These are phyloP conservation scores for Eulemur rubriventer DNA, from an alignment of 2,797 vertebrate genomes.

Conservation along the genomic window DNA sequence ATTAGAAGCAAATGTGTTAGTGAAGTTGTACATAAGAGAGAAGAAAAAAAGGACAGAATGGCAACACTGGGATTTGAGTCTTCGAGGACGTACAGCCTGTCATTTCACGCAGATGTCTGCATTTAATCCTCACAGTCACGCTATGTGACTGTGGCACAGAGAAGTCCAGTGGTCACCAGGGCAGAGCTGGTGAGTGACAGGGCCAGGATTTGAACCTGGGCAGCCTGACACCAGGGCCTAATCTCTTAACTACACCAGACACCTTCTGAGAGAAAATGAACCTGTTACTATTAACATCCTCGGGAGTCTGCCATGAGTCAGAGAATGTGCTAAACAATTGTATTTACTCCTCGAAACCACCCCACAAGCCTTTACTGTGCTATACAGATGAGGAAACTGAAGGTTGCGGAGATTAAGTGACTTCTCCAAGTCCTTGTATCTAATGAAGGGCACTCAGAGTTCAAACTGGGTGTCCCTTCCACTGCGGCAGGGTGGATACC, in stretches of 20 bases:
- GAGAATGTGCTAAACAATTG: neutral
- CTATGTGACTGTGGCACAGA: neutral
- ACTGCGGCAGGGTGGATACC: neutral
- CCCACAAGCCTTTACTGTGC: neutral
- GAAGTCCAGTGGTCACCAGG: rapidly evolving
- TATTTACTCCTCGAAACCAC: neutral
- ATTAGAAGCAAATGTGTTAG: neutral
- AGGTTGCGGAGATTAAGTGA: neutral
- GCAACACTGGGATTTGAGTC: neutral
- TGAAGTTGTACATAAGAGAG: neutral
- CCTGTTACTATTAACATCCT: neutral
- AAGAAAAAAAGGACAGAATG: neutral
- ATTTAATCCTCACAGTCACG: neutral
- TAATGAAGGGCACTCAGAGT: neutral
- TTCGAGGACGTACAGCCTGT: rapidly evolving
- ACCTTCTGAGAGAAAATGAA: neutral
- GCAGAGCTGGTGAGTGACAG: neutral
- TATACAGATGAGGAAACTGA: neutral
- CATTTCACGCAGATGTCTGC: rapidly evolving
- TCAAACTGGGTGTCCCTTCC: neutral
- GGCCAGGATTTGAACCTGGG: neutral
- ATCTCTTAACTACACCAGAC: neutral
- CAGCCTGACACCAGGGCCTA: neutral
- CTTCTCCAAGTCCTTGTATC: neutral
- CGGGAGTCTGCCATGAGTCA: neutral